These are phyloP conservation scores for Tautogolabrus adspersus DNA, from an alignment of 2,113 vertebrate genomes.

Conservation along the genomic window DNA sequence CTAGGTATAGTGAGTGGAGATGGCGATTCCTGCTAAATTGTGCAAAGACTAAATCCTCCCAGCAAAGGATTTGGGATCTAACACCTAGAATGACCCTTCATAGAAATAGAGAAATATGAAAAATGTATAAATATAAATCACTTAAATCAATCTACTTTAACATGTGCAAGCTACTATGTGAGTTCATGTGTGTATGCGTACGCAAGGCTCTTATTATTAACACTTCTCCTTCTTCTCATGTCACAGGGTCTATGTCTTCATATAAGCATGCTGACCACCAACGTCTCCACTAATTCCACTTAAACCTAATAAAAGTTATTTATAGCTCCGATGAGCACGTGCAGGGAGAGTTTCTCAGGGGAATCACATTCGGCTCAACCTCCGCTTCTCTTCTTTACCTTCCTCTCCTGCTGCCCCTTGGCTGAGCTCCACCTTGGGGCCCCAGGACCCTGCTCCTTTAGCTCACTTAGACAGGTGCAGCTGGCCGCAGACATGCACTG, in stretches of 20 bases:
- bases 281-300: constrained; percentile 72
- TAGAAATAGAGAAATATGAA: background rate
- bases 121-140: background rate
- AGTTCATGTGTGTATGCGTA: background rate
- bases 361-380: constrained; percentile 67
- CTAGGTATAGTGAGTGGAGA: too few relatives aligned
- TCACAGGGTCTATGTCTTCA: constrained; percentile 34
- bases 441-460: constrained; percentile 54
- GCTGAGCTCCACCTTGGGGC: constrained; percentile 68
- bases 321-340: constrained; percentile 64
- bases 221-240: constrained; percentile 16
- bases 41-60: too few relatives aligned
- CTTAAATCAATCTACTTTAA: background rate
- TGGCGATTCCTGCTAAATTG: too few relatives aligned
- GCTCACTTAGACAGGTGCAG: constrained; percentile 76
- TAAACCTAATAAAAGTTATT: constrained; percentile 81
- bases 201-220: constrained; percentile 5
- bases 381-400: constrained; percentile 51
- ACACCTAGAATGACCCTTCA: background rate
- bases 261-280: constrained; percentile 60
- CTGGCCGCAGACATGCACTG: constrained; percentile 52
- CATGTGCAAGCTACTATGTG: background rate
- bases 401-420: constrained; percentile 60
- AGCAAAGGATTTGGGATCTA: too few relatives aligned
- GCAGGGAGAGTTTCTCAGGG: constrained; percentile 66